Base-by-base conservation (phyloP, 1,140 invertebrate genomes). In the Penaeus indicus region DNA sequence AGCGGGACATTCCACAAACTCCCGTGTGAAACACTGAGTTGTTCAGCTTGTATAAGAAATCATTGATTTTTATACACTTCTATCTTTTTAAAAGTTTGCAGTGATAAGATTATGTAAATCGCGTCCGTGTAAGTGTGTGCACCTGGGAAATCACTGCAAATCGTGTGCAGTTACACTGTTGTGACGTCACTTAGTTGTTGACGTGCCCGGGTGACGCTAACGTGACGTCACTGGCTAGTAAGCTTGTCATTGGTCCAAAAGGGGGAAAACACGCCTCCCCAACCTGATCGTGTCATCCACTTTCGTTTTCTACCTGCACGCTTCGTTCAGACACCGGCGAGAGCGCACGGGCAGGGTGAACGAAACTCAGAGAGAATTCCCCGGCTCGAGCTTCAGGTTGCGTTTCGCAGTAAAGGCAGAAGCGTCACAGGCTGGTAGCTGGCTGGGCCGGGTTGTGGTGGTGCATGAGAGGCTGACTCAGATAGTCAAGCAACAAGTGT, bases 401-500 rank as follows among this genome's bases (percentile, higher is more conserved):
- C 54, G 79, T 75, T 88, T 88, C 86, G 79, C 72, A 60, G 79
- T 82, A 88, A 77, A 69, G 81, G 87, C 85, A 62, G 63, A 82
- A 79, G 85, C 87, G 81, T 88, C 67, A 63, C 81, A 88, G 79
- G 82, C 82, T 88, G 87, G 87, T 62, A 72, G 82, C 69, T 83
- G 64, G 80, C 77, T 82, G 86, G 86, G 21, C 47, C 63, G 21
- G 82, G 62, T 84, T 32, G 82, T 47, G 32, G 64, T 84, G 69
- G 69, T 79, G 77, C 75, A 79, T 81, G 87, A 88, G 87, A 83
- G 60, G 67, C 82, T 82, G 82, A 84, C 81, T 84, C 87, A 88
- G 64, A 88, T 88, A 88, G 81, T 82, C 87, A 88, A 88, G 87
- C 87, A 88, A 88, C 87, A 88, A 88, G 87, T 88, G 87, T 84